Conservation (phyloP, 2,888 invertebrate species). For the Baccha elongata region DNA sequence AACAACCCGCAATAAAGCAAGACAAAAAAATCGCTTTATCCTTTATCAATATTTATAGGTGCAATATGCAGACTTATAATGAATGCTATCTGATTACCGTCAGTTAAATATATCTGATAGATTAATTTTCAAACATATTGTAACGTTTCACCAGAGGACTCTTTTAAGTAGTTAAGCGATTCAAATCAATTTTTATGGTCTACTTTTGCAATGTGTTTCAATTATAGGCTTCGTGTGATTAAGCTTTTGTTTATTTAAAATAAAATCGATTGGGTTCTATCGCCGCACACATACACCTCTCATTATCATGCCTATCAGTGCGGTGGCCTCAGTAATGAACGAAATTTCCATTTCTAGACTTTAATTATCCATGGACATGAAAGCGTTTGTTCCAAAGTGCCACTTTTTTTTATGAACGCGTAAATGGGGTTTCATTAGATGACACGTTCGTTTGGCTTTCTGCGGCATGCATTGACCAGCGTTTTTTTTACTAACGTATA, state of each 20-base stretch:
- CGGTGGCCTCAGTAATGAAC: slow-evolving; percentile 19
- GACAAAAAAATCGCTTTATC: slow-evolving; percentile 1
- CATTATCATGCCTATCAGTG: slow-evolving; percentile 16
- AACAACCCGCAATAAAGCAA: slow-evolving; percentile 21
- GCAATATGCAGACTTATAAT: slow-evolving; percentile 58
- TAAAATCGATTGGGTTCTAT: slow-evolving; percentile 54
- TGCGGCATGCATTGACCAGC: slow-evolving; percentile 26
- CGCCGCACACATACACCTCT: slow-evolving; percentile 13
- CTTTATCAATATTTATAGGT: slow-evolving; percentile 37
- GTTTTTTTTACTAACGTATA: slow-evolving; percentile 25
- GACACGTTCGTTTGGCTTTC: slow-evolving; percentile 28
- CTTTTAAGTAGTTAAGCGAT: slow-evolving; percentile 22
- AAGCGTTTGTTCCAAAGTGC: slow-evolving; percentile 25
- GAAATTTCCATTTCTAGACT: slow-evolving; percentile 47
- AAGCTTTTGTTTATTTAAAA: slow-evolving; percentile 57
- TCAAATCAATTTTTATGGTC: slow-evolving; percentile 31
- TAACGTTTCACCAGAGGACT: not conserved
- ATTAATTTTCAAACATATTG: slow-evolving; percentile 14
- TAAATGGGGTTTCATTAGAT: slow-evolving; percentile 63
- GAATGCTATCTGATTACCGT: not conserved
- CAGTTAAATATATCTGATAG: slow-evolving; percentile 1
- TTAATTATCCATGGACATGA: slow-evolving; percentile 63
- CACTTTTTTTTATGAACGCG: slow-evolving; percentile 37
- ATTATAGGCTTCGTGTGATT: slow-evolving; percentile 34
- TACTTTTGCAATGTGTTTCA: slow-evolving; percentile 35